Percentiles rank a stretch among this genome's conserved stretches.
phyloP scores from a whole-genome alignment of 2,888 invertebrate genomes.

The Dynastes hyllus region DNA sequence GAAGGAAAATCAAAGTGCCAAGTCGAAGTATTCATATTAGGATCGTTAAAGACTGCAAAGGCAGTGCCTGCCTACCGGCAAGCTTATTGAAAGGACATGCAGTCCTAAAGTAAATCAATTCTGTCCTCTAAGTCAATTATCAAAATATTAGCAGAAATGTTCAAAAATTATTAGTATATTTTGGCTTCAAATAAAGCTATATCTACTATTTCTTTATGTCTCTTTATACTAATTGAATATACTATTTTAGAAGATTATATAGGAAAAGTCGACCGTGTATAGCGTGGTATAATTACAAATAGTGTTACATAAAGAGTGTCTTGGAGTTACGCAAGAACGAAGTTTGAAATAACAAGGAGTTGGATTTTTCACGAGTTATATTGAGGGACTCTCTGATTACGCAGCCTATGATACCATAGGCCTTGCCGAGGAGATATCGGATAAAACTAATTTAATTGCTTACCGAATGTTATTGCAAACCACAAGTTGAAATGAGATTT shows the following conservation, averaged over 20 bases:
- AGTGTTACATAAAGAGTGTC: constrained; percentile 41
- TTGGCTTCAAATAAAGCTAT: too few species aligned
- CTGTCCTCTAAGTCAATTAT: too few species aligned
- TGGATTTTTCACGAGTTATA: not conserved
- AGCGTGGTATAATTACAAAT: constrained; percentile 23
- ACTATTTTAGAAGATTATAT: constrained; percentile 26
- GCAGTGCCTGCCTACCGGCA: too few species aligned
- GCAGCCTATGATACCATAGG: constrained; percentile 13
- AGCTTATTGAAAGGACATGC: too few species aligned
- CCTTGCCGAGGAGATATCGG: constrained; percentile 31
- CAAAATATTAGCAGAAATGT: too few species aligned
- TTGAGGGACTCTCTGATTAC: not conserved
- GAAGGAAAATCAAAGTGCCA: too few species aligned
- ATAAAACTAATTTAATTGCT: constrained; percentile 48
- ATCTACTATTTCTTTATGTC: too few species aligned
- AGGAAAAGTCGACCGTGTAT: not conserved
- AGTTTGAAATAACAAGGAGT: constrained; percentile 21
- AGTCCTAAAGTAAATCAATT: too few species aligned
- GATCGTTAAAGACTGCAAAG: too few species aligned
- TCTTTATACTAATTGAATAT: constrained; percentile 14
- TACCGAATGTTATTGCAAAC: constrained; percentile 64
- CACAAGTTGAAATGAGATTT: constrained; percentile 58
- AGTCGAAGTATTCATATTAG: too few species aligned
- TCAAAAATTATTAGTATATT: too few species aligned
- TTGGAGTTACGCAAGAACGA: constrained; percentile 30